Percentiles rank a stretch among this genome's conserved stretches.
These are phyloP conservation scores for Rhinoderma darwinii DNA, from an alignment of 2,113 vertebrate species.

Conservation along the genomic window DNA sequence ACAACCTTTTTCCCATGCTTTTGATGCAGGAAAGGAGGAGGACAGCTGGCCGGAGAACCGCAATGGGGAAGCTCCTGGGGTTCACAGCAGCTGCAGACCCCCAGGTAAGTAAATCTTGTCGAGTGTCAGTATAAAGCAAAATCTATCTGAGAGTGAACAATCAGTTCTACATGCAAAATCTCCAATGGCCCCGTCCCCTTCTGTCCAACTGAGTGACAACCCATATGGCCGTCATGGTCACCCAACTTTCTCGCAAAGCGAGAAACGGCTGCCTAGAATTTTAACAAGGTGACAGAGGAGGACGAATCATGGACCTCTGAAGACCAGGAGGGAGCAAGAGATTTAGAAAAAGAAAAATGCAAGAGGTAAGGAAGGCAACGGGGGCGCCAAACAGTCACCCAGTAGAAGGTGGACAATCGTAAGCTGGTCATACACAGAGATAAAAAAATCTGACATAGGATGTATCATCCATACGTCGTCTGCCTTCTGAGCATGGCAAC, in stretches of 20 bases:
- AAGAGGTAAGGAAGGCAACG: not conserved
- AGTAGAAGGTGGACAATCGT: not conserved
- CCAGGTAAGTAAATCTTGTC: too few relatives aligned
- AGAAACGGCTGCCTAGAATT: not conserved
- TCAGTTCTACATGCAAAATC: not conserved
- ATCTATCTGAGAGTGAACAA: not conserved
- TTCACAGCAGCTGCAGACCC: not conserved
- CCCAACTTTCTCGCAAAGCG: not conserved
- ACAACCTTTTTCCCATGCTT: not conserved
- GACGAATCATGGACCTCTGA: not conserved
- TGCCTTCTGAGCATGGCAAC: not conserved
- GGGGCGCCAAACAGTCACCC: not conserved
- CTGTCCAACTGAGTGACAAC: not conserved
- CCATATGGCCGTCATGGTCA: not conserved
- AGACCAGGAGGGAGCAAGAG: not conserved
- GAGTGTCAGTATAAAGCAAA: too few relatives aligned
- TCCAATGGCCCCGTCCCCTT: not conserved
- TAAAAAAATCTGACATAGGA: not conserved
- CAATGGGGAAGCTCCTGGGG: not conserved
- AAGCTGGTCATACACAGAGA: not conserved
- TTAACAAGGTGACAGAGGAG: not conserved
- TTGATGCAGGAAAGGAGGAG: slow-evolving; percentile 11
- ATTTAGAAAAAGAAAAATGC: not conserved
- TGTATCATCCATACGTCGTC: too few relatives aligned
- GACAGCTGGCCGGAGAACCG: too few relatives aligned